phyloP scores from a whole-genome alignment of 53 echinoderm and acorn worm genomes.

The Zoroaster sp. region DNA sequence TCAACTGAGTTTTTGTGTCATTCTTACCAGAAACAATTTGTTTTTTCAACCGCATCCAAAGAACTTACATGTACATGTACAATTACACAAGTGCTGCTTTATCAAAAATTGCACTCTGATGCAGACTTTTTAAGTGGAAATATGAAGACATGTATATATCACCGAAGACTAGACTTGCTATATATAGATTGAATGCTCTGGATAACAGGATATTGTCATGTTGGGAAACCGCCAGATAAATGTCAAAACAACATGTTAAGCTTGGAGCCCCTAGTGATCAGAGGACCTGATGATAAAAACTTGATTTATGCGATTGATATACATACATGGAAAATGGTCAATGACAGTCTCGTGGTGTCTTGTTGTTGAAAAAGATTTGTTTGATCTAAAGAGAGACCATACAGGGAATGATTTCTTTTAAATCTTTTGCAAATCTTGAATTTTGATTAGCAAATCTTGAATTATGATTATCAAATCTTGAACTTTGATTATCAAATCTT shows the following conservation, averaged over 20 bases:
- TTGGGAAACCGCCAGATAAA: not conserved
- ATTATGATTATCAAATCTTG: too few relatives aligned
- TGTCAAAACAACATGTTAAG: not conserved
- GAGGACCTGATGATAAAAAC: not conserved
- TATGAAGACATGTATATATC: not conserved
- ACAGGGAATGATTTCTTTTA: too few relatives aligned
- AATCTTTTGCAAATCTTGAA: too few relatives aligned
- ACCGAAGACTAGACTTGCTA: not conserved
- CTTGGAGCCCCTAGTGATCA: not conserved
- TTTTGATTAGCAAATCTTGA: too few relatives aligned
- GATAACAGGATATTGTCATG: constrained; percentile 45
- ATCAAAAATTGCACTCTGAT: too few relatives aligned
- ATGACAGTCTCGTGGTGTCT: too few relatives aligned
- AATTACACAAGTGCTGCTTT: not conserved
- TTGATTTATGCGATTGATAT: not conserved
- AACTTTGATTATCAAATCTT: too few relatives aligned
- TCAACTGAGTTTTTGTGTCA: too few relatives aligned
- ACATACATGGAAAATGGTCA: not conserved
- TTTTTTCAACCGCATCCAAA: not conserved
- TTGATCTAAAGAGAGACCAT: too few relatives aligned
- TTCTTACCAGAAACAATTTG: not conserved
- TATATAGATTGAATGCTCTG: not conserved
- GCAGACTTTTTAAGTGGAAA: not conserved
- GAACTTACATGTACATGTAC: not conserved
- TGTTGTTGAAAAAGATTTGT: too few relatives aligned